Evolutionary conservation across 23 tunicate genomes (phyloP), one percentile per base, ranked within the genome.

Genomic region (Ascidia mentula): DNA sequence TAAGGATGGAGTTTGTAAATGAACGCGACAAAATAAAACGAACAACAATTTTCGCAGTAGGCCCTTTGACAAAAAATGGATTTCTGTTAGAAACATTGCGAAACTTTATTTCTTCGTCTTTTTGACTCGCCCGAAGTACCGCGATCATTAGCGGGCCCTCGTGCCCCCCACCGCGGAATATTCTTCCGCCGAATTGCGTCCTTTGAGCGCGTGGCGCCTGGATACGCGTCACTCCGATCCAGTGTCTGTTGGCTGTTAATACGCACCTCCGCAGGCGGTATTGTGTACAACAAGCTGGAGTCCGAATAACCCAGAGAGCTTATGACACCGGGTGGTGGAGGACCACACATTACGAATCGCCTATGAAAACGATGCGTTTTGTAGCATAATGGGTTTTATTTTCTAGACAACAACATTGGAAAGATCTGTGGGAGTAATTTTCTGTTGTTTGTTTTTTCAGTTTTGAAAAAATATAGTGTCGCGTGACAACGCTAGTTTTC

Each of bases 171-270:
- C 24, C 24, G 65, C 24, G 65, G 24, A 53, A 53, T 53, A 53
- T 53, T 53, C 65, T 53, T 53, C 65, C 65, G 65, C 65, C 65
- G 65, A 6, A 53, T 53, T 53, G 65, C 65, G 12, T 53, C 65
- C 65, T 20, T 53, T 53, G 65, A 53, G 65, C 7, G 65, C 65
- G 65, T 53, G 65, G 65, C 65, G 65, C 65, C 65, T 12, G 15
- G 65, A 53, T 53, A 26, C 13, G 2, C 22, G 12, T 53, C 28
- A 3, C 65, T 53, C 24, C 28, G 22, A 53, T 53, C 65, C 24
- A 28, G 65, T 53, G 65, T 53, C 65, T 53, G 65, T 53, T 26
- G 28, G 65, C 65, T 28, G 13, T 28, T 53, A 53, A 53, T 53
- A 53, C 65, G 28, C 65, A 5, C 28, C 22, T 20, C 65, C 65